Base-by-base conservation (phyloP, 2,888 invertebrate genomes). In the Aleiodes testaceus region DNA sequence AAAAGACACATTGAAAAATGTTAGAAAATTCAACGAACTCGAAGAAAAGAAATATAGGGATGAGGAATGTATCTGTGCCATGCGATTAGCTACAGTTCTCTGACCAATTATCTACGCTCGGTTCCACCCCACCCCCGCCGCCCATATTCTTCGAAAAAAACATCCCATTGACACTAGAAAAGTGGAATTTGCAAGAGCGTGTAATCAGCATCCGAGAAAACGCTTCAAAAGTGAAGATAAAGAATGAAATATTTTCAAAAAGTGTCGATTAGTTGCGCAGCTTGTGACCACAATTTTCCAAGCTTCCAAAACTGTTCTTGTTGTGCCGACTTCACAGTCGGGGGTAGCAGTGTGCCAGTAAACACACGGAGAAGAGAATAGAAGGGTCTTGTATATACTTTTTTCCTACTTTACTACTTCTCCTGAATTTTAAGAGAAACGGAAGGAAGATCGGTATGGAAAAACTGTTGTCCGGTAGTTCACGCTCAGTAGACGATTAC, bases 211-310 rank as follows among this genome's bases (percentile, higher is more conserved):
- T 59, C 59, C 42, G 9, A 16, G 59, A 42, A 36, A 36, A 59
- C 26, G 16, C n/a, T 42, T 55, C 16, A 55, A 55, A 14, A 55
- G n/a, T 26, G 18, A 20, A 1, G 16, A 72, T 72, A 72, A 67
- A 72, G 66, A 74, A 67, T 64, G 69, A 75, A 63, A n/a, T 63
- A 61, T 65, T 64, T 52, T 64, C 44, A 47, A 59, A 36, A 36
- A 59, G 36, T 59, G 63, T 45, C 45, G 63, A 63, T 63, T 63
- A 47, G 63, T 45, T 59, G 59, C 63, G 47, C 63, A 63, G 47
- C 44, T 63, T 45, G 45, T 18, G 26, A 42, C 18, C 22, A 45
- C 20, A 45, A 20, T 45, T 63, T 63, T 63, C 18, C 18, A 63
- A 44, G 45, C 14, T 63, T 20, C 45, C 26, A 26, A 16, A 45